Conservation (phyloP, 2,113 vertebrate genomes). For the Zeus faber region DNA sequence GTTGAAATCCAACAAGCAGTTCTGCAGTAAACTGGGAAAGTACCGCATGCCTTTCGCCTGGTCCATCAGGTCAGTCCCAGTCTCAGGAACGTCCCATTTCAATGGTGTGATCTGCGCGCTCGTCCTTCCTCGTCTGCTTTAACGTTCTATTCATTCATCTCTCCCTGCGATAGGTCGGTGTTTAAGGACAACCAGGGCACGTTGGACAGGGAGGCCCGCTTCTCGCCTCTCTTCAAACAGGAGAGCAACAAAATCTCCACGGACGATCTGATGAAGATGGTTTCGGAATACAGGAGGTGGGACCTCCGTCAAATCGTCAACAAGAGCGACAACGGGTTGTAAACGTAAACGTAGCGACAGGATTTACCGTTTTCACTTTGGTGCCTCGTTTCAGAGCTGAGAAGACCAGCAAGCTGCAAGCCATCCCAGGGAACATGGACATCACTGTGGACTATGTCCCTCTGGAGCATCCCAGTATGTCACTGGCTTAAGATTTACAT, state of each 20-base stretch:
- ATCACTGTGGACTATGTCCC: conserved; percentile 87
- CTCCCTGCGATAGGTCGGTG: conserved; percentile 75
- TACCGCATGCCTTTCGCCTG: conserved; percentile 99
- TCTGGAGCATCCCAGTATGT: conserved; percentile 93
- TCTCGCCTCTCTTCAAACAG: conserved; percentile 95
- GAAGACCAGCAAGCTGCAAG: conserved; percentile 93
- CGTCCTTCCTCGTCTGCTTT: too few species aligned
- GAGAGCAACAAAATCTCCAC: conserved; percentile 94
- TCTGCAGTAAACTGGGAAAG: conserved; percentile 93
- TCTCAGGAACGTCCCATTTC: not conserved
- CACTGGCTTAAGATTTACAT: too few species aligned
- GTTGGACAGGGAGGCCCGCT: conserved; percentile 91
- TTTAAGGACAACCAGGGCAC: conserved; percentile 96
- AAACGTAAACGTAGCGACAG: too few species aligned
- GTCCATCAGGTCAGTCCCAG: conserved; percentile 85
- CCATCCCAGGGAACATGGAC: conserved; percentile 89
- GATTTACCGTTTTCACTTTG: not conserved
- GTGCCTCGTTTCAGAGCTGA: conserved; percentile 77
- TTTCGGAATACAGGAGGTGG: conserved; percentile 91
- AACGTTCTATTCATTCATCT: too few species aligned
- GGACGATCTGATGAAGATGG: conserved; percentile 91
- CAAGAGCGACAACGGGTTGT: not conserved
- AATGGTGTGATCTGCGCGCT: too few species aligned
- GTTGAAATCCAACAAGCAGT: conserved; percentile 92
- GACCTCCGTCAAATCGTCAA: conserved; percentile 5